A percentile compares a stretch with the other conserved stretches of the same genome.
Conservation (phyloP, 2,888 invertebrate species). For the Eristalis pertinax region DNA sequence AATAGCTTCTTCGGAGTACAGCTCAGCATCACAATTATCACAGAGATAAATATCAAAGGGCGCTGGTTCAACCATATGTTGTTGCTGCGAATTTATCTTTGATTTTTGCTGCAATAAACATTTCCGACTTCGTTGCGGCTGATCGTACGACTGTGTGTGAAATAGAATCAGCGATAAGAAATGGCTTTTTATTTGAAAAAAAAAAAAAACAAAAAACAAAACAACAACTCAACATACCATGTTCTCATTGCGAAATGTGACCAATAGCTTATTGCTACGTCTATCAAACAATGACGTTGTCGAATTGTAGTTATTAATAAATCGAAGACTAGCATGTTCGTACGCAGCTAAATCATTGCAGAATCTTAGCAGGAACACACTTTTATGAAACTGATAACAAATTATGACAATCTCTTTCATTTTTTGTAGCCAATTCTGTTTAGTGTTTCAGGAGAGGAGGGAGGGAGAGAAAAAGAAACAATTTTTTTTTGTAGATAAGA, state of each 20-base stretch:
- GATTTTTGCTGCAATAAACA: slow-evolving; percentile 81
- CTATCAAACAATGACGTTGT: slow-evolving; percentile 88
- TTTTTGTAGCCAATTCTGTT: slow-evolving; percentile 84
- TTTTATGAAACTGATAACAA: slow-evolving; percentile 88
- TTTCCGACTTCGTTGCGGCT: slow-evolving; percentile 80
- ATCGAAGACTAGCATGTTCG: slow-evolving; percentile 85
- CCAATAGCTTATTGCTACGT: slow-evolving; percentile 85
- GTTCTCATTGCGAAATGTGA: slow-evolving; percentile 90
- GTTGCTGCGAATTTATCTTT: slow-evolving; percentile 79
- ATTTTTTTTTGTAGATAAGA: not conserved
- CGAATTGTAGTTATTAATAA: slow-evolving; percentile 88
- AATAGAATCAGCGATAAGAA: slow-evolving; percentile 41
- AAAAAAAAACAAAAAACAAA: slow-evolving; percentile 27
- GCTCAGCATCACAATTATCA: slow-evolving; percentile 89
- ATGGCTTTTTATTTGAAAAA: not conserved
- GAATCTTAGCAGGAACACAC: slow-evolving; percentile 87
- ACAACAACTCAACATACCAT: slow-evolving; percentile 83
- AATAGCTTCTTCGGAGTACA: slow-evolving; percentile 84
- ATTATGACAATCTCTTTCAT: slow-evolving; percentile 86
- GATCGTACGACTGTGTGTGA: slow-evolving; percentile 80
- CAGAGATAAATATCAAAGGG: slow-evolving; percentile 87
- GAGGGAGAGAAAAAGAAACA: slow-evolving; percentile 25
- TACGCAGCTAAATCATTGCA: slow-evolving; percentile 87
- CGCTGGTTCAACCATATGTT: slow-evolving; percentile 83
- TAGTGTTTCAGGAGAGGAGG: not conserved